phyloP scores from a whole-genome alignment of 2,888 invertebrate species.

The Netelia virgata region DNA sequence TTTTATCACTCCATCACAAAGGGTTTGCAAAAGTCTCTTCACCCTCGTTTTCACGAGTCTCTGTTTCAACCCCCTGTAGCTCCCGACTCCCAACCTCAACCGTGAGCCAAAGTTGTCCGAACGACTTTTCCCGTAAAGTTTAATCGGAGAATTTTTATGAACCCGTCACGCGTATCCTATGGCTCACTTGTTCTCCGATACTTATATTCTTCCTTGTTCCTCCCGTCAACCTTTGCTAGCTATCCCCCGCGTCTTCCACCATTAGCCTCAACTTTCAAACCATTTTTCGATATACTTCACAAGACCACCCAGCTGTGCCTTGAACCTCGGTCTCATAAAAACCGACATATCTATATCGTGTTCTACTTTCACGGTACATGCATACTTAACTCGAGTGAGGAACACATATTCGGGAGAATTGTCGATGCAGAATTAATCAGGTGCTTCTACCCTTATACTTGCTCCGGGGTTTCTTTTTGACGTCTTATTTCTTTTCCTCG shows the following conservation, averaged over 20 bases:
- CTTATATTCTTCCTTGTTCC: background rate
- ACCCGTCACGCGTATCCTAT: slow-evolving; percentile 38
- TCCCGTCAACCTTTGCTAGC: slow-evolving; percentile 2
- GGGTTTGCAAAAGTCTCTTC: slow-evolving; percentile 26
- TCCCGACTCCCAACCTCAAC: background rate
- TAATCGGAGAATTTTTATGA: slow-evolving; percentile 54
- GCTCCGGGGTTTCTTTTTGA: too few species aligned
- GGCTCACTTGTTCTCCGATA: background rate
- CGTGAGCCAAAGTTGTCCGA: slow-evolving; percentile 33
- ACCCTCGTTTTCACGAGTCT: slow-evolving; percentile 5
- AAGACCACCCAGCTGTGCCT: background rate
- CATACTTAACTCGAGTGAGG: too few species aligned
- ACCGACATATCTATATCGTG: too few species aligned
- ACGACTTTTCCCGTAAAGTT: slow-evolving; percentile 54
- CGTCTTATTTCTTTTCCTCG: too few species aligned
- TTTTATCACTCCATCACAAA: slow-evolving; percentile 20
- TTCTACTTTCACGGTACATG: too few species aligned
- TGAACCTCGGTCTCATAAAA: too few species aligned
- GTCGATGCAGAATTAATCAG: too few species aligned
- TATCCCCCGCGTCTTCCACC: background rate
- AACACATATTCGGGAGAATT: too few species aligned
- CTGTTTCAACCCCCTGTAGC: background rate
- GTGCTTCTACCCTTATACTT: too few species aligned
- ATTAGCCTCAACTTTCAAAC: background rate
- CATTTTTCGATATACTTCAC: background rate